These are phyloP conservation scores for Fissipunctia ypsillon DNA, from an alignment of 2,888 invertebrate genomes.

Conservation along the genomic window DNA sequence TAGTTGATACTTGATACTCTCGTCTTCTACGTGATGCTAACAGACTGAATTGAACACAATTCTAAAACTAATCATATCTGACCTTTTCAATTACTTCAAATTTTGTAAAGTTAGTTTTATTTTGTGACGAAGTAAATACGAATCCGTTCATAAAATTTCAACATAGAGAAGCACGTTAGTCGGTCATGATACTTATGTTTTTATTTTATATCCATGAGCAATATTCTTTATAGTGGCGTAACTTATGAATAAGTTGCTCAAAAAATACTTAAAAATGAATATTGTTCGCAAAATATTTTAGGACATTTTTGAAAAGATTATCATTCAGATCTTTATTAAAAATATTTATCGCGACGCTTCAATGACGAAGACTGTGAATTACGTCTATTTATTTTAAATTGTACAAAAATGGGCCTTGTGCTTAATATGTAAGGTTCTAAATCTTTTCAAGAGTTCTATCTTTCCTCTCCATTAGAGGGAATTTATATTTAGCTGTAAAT, in stretches of 20 bases:
- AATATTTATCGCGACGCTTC: conserved; percentile 27
- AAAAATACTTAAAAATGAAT: conserved; percentile 5
- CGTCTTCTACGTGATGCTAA: conserved; percentile 56
- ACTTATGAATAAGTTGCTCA: not conserved
- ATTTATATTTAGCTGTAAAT: conserved; percentile 77
- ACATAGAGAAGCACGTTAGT: not conserved
- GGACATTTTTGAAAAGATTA: not conserved
- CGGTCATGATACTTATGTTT: conserved; percentile 16
- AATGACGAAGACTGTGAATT: conserved; percentile 39
- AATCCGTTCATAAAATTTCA: conserved; percentile 21
- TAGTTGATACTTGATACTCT: conserved; percentile 56
- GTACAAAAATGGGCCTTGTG: conserved; percentile 38
- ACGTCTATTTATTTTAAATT: conserved; percentile 31
- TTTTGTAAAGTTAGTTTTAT: conserved; percentile 30
- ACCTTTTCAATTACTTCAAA: conserved; percentile 44
- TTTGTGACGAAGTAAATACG: conserved; percentile 10
- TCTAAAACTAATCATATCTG: conserved; percentile 77
- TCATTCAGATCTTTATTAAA: conserved; percentile 10
- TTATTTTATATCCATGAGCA: conserved; percentile 9
- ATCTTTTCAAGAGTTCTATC: conserved; percentile 42
- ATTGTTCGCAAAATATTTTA: conserved; percentile 8
- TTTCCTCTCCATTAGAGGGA: conserved; percentile 59
- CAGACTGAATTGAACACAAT: conserved; percentile 78
- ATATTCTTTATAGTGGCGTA: conserved; percentile 17
- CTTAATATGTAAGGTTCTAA: conserved; percentile 44